A percentile compares a stretch with the other conserved stretches of the same genome.
These are phyloP conservation scores for Papio anubis DNA, from an alignment of 2,113 vertebrate genomes.

Conservation along the genomic window DNA sequence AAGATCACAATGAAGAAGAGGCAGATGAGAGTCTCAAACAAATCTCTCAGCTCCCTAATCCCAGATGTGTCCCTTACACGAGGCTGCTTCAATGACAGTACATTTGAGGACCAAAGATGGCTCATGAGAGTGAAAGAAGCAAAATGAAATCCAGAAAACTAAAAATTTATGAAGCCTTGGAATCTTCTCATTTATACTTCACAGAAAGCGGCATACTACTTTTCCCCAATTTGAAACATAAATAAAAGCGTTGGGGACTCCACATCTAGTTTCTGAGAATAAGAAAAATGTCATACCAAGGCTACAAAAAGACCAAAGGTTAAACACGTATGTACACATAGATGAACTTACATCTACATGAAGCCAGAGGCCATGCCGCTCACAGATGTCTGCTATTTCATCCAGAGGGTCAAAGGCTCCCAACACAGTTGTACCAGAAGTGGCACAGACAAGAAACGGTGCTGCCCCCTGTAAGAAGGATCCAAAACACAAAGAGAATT, in stretches of 20 bases:
- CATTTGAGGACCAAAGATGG: not conserved
- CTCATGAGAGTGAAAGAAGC: not conserved
- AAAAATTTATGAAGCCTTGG: not conserved
- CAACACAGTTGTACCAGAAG: constrained; percentile 89
- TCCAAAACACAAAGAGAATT: constrained; percentile 45
- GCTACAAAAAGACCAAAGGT: not conserved
- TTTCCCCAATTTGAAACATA: not conserved
- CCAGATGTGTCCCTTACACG: not conserved
- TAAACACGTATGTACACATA: not conserved
- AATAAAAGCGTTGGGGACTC: not conserved
- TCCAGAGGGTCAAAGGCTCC: constrained; percentile 91
- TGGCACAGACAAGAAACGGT: constrained; percentile 90
- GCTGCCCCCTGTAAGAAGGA: constrained; percentile 85
- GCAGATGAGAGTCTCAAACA: not conserved
- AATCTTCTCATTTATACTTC: not conserved
- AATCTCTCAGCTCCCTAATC: not conserved
- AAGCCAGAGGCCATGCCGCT: constrained; percentile 87
- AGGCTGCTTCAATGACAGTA: not conserved
- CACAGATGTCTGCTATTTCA: constrained; percentile 86
- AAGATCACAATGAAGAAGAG: not conserved
- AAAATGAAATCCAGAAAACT: not conserved
- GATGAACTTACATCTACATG: constrained; percentile 89
- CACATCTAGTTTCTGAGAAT: not conserved
- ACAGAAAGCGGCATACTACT: not conserved
- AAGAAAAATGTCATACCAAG: constrained; percentile 19